These are phyloP conservation scores for Drosophila grimshawi DNA, from an alignment of 1,140 invertebrate genomes.

Conservation along the genomic window DNA sequence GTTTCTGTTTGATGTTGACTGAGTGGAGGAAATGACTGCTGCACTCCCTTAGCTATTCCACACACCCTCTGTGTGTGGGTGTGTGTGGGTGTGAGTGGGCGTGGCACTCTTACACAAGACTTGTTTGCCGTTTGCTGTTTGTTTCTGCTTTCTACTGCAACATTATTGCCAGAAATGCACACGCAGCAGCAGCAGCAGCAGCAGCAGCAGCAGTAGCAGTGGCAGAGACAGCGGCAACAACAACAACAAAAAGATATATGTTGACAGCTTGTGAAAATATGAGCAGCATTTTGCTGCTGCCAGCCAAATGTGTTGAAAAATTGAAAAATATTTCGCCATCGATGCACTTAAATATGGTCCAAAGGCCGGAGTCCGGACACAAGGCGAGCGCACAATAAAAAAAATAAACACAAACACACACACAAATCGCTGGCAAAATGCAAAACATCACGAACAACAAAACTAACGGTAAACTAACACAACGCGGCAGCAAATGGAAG, in stretches of 20 bases:
- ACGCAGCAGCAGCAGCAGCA: slow-evolving; percentile 53
- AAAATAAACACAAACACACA: not conserved
- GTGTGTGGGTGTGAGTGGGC: slow-evolving; percentile 34
- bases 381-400: slow-evolving; percentile 21
- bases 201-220: slow-evolving; percentile 42
- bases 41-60: not conserved
- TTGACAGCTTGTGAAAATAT: slow-evolving; percentile 80
- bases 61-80: not conserved
- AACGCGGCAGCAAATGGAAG: not conserved
- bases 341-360: slow-evolving; percentile 78
- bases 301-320: slow-evolving; percentile 82
- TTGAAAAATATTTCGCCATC: slow-evolving; percentile 81
- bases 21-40: slow-evolving; percentile 23
- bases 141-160: slow-evolving; percentile 47
- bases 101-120: slow-evolving; percentile 68
- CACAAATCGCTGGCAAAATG: slow-evolving; percentile 65
- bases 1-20: slow-evolving; percentile 67
- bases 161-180: slow-evolving; percentile 75
- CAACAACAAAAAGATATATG: slow-evolving; percentile 65
- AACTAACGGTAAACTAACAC: slow-evolving; percentile 10
- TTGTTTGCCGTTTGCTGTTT: slow-evolving; percentile 61
- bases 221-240: too few relatives aligned
- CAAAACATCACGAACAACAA: slow-evolving; percentile 40
- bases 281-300: slow-evolving; percentile 79
- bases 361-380: slow-evolving; percentile 2